phyloP scores from a whole-genome alignment of 2,797 vertebrate species.

The Macropodus opercularis region DNA sequence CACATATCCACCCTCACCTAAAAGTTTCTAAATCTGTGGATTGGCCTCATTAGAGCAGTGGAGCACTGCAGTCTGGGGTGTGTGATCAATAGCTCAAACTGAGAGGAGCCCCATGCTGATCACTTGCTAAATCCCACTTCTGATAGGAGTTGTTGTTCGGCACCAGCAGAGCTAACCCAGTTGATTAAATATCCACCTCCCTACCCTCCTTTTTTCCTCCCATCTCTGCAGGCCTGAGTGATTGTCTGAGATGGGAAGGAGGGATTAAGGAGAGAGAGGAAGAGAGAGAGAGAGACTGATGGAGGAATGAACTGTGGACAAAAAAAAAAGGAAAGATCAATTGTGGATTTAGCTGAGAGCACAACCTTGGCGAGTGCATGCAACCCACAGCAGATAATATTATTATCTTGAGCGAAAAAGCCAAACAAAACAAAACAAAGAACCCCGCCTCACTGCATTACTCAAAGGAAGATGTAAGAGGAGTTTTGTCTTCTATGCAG shows the following conservation, averaged over 20 bases:
- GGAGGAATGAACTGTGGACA: conserved; percentile 56
- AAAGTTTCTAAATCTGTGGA: conserved; percentile 72
- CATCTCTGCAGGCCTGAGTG: conserved; percentile 68
- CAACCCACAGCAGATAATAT: conserved; percentile 76
- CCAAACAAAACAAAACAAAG: conserved; percentile 57
- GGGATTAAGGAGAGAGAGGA: conserved; percentile 40
- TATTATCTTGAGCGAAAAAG: conserved; percentile 71
- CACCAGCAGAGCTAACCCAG: conserved; percentile 68
- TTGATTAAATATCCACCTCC: conserved; percentile 75
- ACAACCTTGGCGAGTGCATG: conserved; percentile 68
- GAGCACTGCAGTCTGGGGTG: conserved; percentile 47
- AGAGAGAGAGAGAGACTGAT: conserved; percentile 42
- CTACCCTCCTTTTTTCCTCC: conserved; percentile 48
- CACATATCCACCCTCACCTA: conserved; percentile 66
- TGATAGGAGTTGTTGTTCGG: conserved; percentile 73
- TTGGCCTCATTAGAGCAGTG: conserved; percentile 73
- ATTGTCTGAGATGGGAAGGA: conserved; percentile 57
- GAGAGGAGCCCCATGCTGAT: conserved; percentile 68
- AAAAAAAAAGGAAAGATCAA: conserved; percentile 76
- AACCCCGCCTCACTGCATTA: conserved; percentile 56
- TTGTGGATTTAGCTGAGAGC: conserved; percentile 80
- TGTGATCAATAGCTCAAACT: conserved; percentile 73
- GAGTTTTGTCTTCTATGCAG: conserved; percentile 50
- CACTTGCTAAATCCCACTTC: conserved; percentile 70
- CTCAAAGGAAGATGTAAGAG: conserved; percentile 68